Conservation (phyloP, 2,113 vertebrate species). For the Chauna torquata region DNA sequence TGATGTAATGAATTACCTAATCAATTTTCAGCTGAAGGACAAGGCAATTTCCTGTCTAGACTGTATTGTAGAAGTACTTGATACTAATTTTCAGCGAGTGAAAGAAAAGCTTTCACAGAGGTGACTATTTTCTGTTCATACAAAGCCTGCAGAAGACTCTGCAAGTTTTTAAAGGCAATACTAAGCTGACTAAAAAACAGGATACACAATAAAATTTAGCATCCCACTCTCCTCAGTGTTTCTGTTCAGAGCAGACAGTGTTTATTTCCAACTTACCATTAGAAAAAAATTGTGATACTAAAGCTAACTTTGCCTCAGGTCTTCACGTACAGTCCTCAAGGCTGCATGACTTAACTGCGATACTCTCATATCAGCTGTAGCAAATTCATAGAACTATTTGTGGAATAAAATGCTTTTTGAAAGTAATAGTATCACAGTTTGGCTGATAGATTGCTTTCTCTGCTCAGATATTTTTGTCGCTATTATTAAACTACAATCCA, state of each 20-base stretch:
- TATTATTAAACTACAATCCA: neutral
- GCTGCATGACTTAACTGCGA: neutral
- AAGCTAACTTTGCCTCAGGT: neutral
- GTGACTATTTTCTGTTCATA: conserved; percentile 7
- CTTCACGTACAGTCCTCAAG: neutral
- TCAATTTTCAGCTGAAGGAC: conserved; percentile 65
- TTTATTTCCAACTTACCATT: neutral
- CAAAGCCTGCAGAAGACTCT: conserved; percentile 3
- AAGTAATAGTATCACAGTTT: neutral
- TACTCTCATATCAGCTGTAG: neutral
- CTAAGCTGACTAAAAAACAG: neutral
- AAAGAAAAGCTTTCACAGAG: conserved; percentile 19
- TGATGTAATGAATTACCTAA: conserved; percentile 56
- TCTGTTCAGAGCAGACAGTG: neutral
- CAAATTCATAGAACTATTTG: neutral
- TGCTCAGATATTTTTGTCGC: neutral
- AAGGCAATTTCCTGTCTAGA: conserved; percentile 66
- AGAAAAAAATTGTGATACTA: neutral
- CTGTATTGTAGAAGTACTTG: conserved; percentile 33
- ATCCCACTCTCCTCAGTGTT: neutral
- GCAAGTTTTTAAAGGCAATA: neutral
- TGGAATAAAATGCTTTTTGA: neutral
- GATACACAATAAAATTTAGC: neutral
- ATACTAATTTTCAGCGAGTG: conserved; percentile 61
- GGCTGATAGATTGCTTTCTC: neutral